phyloP scores from a whole-genome alignment of 37 sponge, comb jelly and placozoan genomes.

The Geodia barretti region DNA sequence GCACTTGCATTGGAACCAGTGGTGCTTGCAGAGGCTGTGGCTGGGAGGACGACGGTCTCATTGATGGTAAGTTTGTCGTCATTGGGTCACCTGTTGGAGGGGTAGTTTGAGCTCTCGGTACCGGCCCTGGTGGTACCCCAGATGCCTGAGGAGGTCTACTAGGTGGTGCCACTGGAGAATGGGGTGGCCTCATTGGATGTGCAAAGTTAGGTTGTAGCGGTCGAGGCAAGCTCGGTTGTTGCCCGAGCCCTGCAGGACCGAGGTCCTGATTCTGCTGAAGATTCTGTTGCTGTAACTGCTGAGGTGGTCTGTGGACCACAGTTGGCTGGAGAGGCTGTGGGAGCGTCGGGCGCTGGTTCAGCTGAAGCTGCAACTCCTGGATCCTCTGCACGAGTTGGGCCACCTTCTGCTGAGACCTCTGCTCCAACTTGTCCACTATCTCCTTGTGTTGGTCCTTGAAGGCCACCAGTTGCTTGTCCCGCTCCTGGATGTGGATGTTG shows the following conservation, averaged over 20 bases:
- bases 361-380: slow-evolving; percentile 45
- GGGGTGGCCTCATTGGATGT: background rate
- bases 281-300: slow-evolving; percentile 15
- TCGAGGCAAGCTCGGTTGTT: background rate
- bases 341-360: slow-evolving; percentile 15
- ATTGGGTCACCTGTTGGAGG: too few relatives aligned
- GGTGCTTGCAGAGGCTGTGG: background rate
- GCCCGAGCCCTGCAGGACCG: background rate
- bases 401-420: slow-evolving; percentile 40
- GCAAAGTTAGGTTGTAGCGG: background rate
- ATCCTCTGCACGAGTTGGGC: slow-evolving; percentile 62
- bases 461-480: slow-evolving; percentile 51
- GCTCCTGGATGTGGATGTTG: slow-evolving; percentile 49
- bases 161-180: background rate
- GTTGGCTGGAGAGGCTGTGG: slow-evolving; percentile 8
- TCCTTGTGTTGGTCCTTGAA: slow-evolving; percentile 66
- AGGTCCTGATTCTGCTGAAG: slow-evolving; percentile 25
- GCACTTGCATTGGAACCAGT: background rate
- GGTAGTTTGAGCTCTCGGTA: too few relatives aligned
- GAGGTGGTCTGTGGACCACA: background rate
- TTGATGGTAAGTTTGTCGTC: background rate
- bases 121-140: background rate
- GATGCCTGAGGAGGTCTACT: background rate
- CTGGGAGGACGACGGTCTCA: background rate
- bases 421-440: slow-evolving; percentile 53